Base-by-base conservation (phyloP, 2,113 vertebrate species). In the Jaculus jaculus region DNA sequence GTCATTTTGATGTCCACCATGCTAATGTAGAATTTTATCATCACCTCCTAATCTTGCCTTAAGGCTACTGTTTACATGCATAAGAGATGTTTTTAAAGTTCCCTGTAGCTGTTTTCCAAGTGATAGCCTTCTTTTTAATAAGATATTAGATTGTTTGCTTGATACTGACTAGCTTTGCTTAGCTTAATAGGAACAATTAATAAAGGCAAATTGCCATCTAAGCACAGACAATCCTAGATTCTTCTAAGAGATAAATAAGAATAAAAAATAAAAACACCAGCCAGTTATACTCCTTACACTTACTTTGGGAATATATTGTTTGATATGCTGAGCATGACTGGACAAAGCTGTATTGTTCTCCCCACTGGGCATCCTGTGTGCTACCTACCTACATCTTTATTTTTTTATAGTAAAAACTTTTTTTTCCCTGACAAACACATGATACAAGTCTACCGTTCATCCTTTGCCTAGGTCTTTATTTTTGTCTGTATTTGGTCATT, bases 121-220 rank as follows among this genome's bases (percentile, higher is more conserved):
- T 15, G 26, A 84, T 37, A 95, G 58, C 61, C 51, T 89, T 66
- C 34, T 84, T 30, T 60, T 87, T 81, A 89, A 87, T 66, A 63
- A 73, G 60, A 60, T 51, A 63, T 15, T 83, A 32, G 47, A 73
- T 84, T 30, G 5, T n/a, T 18, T 26, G 37, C 34, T 77, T 90
- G 78, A 81, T 84, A 66, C 3, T 9, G 58, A 69, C 26, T 68
- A 7, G 24, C 83, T 89, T 90, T 89, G 54, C 60, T 75, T 61
- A 68, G 28, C 30, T 79, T 87, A 87, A 77, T 37, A 63, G 24
- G 73, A 77, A 51, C 54, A 91, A 84, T 73, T 68, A 91, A 30
- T 94, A 87, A 80, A 93, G 84, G 23, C 18, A 77, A 93, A 78
- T 87, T 47, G 73, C 58, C 39, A 72, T 58, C 10, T n/a, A n/a